Base-by-base conservation (phyloP, 2,797 vertebrate species). In the Peromyscus eremicus region DNA sequence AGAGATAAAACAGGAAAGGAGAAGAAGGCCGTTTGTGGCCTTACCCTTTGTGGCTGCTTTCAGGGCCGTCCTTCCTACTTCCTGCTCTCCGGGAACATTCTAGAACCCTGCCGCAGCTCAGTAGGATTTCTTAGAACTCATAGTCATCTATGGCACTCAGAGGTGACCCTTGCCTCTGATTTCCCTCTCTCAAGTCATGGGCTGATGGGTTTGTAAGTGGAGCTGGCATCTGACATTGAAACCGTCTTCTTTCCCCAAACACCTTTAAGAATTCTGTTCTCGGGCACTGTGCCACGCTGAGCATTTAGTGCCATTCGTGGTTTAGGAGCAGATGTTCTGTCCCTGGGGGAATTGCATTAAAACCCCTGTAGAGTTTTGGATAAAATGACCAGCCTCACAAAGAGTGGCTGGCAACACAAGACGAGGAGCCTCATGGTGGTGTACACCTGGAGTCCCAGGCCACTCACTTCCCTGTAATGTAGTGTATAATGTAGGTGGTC, bases 21-120 rank as follows among this genome's bases (percentile, higher is more conserved):
- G 34, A 55, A 52, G 34, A 68, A 86, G 46, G 14, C 21, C 43
- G 3, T n/a, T 1, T 2, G 19, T 1, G 37, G 7, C 5, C 0
- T 0, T 0, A 4, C 83, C n/a, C 34, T 25, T 23, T 6, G 2
- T 27, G n/a, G 29, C 37, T 0, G 0, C 11, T 27, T 14, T 1
- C 14, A 0, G 3, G 14, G 0, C 46, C 6, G 2, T 23, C 8
- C 11, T 9, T 62, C 19, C 7, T 1, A 0, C n/a, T 34, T 25
- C 4, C 71, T 64, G 32, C 27, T 9, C 40, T 19, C 23, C 19
- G 0, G 3, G 2, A 0, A 6, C 23, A 17, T 86, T 86, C 84
- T 37, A 66, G 52, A 88, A 88, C 52, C 49, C 82, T 57, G 4
- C 55, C 12, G 5, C 40, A 0, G 3, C 4, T 37, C 66, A 3